Evolutionary conservation across 2,113 vertebrate species (phyloP).

Genomic region (Turnix velox): DNA sequence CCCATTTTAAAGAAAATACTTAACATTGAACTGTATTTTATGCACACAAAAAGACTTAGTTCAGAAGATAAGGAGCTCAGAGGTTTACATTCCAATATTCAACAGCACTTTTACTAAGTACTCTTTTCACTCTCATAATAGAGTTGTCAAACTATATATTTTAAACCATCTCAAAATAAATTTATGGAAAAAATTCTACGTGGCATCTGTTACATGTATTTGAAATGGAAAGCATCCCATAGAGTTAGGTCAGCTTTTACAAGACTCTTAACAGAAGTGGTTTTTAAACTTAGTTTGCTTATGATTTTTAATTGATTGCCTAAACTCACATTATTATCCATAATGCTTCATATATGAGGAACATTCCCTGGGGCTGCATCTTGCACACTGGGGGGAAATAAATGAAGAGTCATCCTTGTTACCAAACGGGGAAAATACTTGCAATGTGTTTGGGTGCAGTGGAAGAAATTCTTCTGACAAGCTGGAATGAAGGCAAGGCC

Average conservation of each 20-base stretch:
- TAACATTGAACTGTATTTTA: slow-evolving; percentile 71
- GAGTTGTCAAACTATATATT: slow-evolving; percentile 57
- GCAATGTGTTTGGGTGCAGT: neutral
- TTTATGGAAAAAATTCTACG: neutral
- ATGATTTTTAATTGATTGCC: neutral
- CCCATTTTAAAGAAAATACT: slow-evolving; percentile 68
- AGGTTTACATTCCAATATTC: slow-evolving; percentile 66
- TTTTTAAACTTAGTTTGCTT: neutral
- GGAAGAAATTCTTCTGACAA: slow-evolving; percentile 24
- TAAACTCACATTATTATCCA: neutral
- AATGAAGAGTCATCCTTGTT: neutral
- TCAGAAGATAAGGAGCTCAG: slow-evolving; percentile 62
- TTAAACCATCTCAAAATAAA: slow-evolving; percentile 40
- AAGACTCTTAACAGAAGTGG: neutral
- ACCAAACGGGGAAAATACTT: neutral
- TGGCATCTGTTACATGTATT: neutral
- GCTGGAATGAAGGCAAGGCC: slow-evolving; percentile 28
- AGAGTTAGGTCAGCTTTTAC: neutral
- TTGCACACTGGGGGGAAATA: neutral
- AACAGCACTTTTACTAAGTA: slow-evolving; percentile 50
- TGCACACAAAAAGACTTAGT: slow-evolving; percentile 66
- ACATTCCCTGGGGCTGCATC: neutral
- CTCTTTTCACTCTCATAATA: slow-evolving; percentile 44
- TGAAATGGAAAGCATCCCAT: slow-evolving; percentile 8
- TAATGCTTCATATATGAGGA: neutral